Evolutionary conservation across 2,797 vertebrate genomes (phyloP).

Genomic region (Danio tinwini): DNA sequence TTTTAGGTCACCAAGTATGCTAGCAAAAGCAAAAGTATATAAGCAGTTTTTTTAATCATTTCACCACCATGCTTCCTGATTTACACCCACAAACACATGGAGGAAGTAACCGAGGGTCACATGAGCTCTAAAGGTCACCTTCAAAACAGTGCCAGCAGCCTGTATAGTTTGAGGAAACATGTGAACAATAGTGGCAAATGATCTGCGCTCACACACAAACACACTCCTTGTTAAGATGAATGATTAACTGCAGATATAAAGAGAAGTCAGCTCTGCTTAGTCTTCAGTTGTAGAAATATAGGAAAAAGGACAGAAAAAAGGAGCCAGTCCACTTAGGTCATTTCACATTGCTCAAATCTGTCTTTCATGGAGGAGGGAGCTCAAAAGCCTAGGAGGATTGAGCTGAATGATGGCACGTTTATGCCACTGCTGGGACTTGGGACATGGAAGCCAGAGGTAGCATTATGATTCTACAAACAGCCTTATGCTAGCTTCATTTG

Average conservation of each 20-base stretch:
- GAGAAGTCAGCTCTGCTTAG: constrained; percentile 38
- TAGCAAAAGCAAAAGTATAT: too few species aligned
- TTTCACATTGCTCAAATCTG: not conserved
- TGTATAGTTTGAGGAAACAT: constrained; percentile 12
- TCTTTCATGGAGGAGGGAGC: constrained; percentile 63
- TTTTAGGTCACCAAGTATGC: too few species aligned
- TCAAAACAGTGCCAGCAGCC: constrained; percentile 48
- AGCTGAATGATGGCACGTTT: constrained; percentile 73
- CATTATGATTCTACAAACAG: not conserved
- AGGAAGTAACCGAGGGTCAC: constrained; percentile 54
- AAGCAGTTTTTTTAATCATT: too few species aligned
- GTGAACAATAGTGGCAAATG: constrained; percentile 30
- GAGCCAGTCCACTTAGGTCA: constrained; percentile 11
- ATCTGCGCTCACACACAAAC: constrained; percentile 35
- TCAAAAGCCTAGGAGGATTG: constrained; percentile 58
- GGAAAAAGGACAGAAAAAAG: constrained; percentile 44
- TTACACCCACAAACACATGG: constrained; percentile 19
- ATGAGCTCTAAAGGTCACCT: constrained; percentile 60
- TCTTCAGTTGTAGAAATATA: constrained; percentile 7
- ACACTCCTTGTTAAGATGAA: constrained; percentile 62
- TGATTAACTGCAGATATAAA: constrained; percentile 75
- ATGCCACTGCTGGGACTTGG: constrained; percentile 81
- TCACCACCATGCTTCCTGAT: constrained; percentile 37
- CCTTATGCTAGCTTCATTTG: not conserved
- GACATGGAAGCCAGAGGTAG: constrained; percentile 77